phyloP scores from a whole-genome alignment of 2,888 invertebrate genomes.

The Oscheius sp. region DNA sequence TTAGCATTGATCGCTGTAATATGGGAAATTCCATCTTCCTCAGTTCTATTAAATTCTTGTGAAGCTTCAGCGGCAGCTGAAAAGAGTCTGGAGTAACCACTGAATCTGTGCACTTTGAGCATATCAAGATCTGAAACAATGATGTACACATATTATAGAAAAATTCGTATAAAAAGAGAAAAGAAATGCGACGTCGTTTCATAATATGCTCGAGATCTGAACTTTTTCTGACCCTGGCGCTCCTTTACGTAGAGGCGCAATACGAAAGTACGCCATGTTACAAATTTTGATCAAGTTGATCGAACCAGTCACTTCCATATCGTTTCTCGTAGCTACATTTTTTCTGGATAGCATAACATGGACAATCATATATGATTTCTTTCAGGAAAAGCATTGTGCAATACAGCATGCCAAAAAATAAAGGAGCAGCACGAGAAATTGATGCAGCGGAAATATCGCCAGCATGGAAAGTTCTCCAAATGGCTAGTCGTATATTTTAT shows the following conservation, averaged over 20 bases:
- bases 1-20: slow-evolving; percentile 54
- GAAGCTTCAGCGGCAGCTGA: slow-evolving; percentile 20
- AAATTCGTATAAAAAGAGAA: background rate
- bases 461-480: slow-evolving; percentile 62
- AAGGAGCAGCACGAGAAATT: slow-evolving; percentile 37
- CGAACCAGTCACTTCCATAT: background rate
- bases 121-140: background rate
- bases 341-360: too few relatives aligned
- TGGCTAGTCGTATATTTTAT: slow-evolving; percentile 38
- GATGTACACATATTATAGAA: background rate
- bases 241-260: too few relatives aligned
- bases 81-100: background rate
- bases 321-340: too few relatives aligned
- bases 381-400: too few relatives aligned
- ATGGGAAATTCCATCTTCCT: slow-evolving; percentile 27
- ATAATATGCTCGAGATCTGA: too few relatives aligned
- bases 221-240: too few relatives aligned
- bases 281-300: background rate
- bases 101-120: background rate
- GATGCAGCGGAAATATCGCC: slow-evolving; percentile 55
- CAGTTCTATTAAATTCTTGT: slow-evolving; percentile 24
- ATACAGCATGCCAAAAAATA: slow-evolving; percentile 10
- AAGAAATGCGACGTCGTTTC: background rate
- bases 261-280: background rate
- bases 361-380: too few relatives aligned